phyloP scores from a whole-genome alignment of 2,888 invertebrate species.

The Volucella bombylans region DNA sequence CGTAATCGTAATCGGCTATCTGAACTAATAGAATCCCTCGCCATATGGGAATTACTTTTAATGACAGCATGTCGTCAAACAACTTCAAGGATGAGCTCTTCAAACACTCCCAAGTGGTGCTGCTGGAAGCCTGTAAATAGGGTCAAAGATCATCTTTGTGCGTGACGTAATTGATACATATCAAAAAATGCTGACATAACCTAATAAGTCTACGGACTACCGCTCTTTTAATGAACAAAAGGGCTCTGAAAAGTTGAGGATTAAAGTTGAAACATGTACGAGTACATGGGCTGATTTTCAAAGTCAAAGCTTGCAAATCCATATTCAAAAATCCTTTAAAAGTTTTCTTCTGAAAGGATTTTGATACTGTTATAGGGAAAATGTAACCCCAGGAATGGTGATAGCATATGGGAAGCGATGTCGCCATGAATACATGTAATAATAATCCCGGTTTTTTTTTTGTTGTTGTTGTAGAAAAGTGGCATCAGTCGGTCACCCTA shows the following conservation, averaged over 20 bases:
- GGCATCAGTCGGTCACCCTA: not conserved
- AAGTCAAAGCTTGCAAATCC: conserved; percentile 47
- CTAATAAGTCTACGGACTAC: conserved; percentile 19
- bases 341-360: conserved; percentile 15
- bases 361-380: conserved; percentile 15
- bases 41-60: conserved; percentile 86
- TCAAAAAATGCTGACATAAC: conserved; percentile 34
- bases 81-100: conserved; percentile 80
- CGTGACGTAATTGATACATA: not conserved
- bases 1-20: conserved; percentile 22
- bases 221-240: not conserved
- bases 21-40: conserved; percentile 85
- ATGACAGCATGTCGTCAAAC: conserved; percentile 85
- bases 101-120: conserved; percentile 82
- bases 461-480: not conserved
- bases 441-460: conserved; percentile 49
- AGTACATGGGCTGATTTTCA: not conserved
- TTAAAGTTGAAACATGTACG: conserved; percentile 36
- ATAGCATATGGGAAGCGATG: conserved; percentile 36
- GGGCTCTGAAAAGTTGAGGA: conserved; percentile 1
- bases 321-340: conserved; percentile 41
- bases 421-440: conserved; percentile 41
- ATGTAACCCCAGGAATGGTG: conserved; percentile 50
- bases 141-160: not conserved
- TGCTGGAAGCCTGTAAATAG: conserved; percentile 42